A percentile compares a stretch with the other conserved stretches of the same genome.
Evolutionary conservation across 1,140 invertebrate genomes (phyloP).

Genomic region (Macrostomum lignano): DNA sequence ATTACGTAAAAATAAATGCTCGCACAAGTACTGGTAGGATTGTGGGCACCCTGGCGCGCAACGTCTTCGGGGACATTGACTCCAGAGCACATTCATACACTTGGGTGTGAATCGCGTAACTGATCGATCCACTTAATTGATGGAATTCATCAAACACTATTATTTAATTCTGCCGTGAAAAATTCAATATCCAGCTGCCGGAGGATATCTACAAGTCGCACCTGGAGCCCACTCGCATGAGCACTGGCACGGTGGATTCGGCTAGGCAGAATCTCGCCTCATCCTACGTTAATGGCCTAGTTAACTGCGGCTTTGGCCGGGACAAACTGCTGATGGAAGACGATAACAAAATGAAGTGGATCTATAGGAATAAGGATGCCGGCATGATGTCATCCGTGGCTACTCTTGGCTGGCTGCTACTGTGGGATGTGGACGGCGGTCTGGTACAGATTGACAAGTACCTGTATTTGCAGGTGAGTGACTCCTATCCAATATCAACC

Average conservation of each 20-base stretch:
- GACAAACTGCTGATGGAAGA: conserved; percentile 62
- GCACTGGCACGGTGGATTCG: conserved; percentile 36
- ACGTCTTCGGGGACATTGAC: no score
- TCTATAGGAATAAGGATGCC: conserved; percentile 97
- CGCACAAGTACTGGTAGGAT: no score
- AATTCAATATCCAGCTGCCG: no score
- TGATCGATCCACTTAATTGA: no score
- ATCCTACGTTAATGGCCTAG: conserved; percentile 94
- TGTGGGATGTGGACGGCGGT: conserved; percentile 96
- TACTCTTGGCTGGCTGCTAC: conserved; percentile 59
- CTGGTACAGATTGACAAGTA: conserved; percentile 94
- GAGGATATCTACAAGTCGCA: conserved; percentile 95
- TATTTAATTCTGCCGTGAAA: no score
- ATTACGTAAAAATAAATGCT: no score
- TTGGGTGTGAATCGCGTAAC: no score
- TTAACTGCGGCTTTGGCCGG: conserved; percentile 85
- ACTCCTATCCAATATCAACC: no score
- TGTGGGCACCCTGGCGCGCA: no score
- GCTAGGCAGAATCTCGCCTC: conserved; percentile 81
- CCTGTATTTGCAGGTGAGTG: no score
- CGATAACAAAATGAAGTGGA: conserved; percentile 88
- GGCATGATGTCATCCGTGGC: conserved; percentile 35
- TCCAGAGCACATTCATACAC: no score
- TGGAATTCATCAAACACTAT: no score
- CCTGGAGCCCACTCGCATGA: conserved; percentile 1